Base-by-base conservation (phyloP, 1,140 invertebrate genomes). In the Pogonomyrmex californicus region DNA sequence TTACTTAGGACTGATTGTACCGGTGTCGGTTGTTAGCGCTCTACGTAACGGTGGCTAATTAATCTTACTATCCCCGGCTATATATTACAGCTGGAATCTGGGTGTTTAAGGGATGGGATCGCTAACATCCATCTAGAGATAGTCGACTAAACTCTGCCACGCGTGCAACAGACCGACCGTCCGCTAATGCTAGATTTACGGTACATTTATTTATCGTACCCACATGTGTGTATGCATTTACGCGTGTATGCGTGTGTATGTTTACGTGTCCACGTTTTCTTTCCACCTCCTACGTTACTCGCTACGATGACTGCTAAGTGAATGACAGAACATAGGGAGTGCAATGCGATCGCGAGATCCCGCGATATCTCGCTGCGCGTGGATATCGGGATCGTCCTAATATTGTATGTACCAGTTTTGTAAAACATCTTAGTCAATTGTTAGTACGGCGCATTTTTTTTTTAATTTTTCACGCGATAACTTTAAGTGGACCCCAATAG, bases 401-500 rank as follows among this genome's bases (percentile, higher is more conserved):
- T 62, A 38, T 14, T 66, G 68, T 86, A 77, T n/a, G n/a, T 76
- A 65, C 65, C 81, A 85, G 86, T 77, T 88, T 91, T 86, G 87
- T 90, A 90, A 89, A 81, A 78, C 86, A 86, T 36, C 76, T 78
- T 54, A 82, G 88, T n/a, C 23, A 81, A 90, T 81, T 87, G 71
- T 75, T 81, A 88, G 30, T 76, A 47, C 81, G 89, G 73, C 23
- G 33, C 23, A 23, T 23, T 23, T 23, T 23, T 23, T 23, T 81
- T 71, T 78, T 87, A 77, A 87, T 51, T 85, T 86, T 86, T 82
- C 47, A 71, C 82, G 63, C 86, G 86, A 91, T 93, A 93, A 93
- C 65, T 93, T 91, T 92, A 93, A 93, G 91, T 93, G 93, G 93
- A 93, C 93, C 92, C 93, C 88, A 93, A 92, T 92, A 93, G 92